phyloP scores from a whole-genome alignment of 1,140 invertebrate genomes.

The Adoxophyes honmai region DNA sequence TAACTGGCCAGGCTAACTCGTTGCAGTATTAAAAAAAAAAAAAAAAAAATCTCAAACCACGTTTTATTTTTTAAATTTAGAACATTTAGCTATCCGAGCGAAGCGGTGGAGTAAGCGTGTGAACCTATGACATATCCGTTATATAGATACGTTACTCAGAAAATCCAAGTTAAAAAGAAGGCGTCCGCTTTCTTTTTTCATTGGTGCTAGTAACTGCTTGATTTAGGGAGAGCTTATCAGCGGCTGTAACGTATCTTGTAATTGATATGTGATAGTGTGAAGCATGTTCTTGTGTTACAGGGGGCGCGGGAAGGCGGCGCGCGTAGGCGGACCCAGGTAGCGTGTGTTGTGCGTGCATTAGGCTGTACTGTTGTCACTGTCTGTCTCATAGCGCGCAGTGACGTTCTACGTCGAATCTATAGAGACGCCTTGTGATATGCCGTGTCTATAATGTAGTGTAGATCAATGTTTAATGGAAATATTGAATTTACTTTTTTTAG shows the following conservation, averaged over 20 bases:
- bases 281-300: constrained; percentile 77
- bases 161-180: too few relatives aligned
- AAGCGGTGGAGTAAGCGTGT: constrained; percentile 61
- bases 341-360: constrained; percentile 77
- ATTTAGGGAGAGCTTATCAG: too few relatives aligned
- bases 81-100: constrained; percentile 8
- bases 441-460: constrained; percentile 21
- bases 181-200: too few relatives aligned
- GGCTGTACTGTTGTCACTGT: constrained; percentile 75
- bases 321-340: constrained; percentile 70
- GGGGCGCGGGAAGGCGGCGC: constrained; percentile 65
- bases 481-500: constrained; percentile 12
- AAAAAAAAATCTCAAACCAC: too few relatives aligned
- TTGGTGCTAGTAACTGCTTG: too few relatives aligned
- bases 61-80: too few relatives aligned
- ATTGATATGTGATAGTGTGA: constrained; percentile 36
- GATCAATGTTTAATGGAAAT: neutral
- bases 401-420: constrained; percentile 65
- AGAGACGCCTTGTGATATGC: constrained; percentile 35
- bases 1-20: too few relatives aligned
- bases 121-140: constrained; percentile 22
- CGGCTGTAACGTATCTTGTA: too few relatives aligned
- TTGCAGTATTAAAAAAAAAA: too few relatives aligned
- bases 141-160: too few relatives aligned
- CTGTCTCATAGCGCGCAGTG: constrained; percentile 64